These are phyloP conservation scores for Balanococcus diminutus DNA, from an alignment of 2,888 invertebrate species.

Conservation along the genomic window DNA sequence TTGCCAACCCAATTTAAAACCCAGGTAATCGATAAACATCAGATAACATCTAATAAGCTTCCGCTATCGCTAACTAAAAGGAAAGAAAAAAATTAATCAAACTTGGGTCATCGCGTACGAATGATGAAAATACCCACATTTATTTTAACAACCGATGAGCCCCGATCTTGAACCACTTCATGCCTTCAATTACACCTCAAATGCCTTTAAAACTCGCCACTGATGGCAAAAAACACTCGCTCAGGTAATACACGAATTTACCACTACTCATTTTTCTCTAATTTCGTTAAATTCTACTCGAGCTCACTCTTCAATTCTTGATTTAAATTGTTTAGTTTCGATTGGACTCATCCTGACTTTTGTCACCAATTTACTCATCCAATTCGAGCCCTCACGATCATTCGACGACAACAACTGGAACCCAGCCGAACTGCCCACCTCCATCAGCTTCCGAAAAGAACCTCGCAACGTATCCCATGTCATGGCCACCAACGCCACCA, in stretches of 20 bases:
- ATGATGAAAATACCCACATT: background rate
- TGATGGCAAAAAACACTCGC: background rate
- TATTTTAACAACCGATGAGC: background rate
- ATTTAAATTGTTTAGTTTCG: background rate
- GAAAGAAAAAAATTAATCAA: no score
- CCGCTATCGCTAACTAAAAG: no score
- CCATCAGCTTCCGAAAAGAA: background rate
- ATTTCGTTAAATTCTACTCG: background rate
- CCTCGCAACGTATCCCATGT: background rate
- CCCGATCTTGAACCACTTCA: background rate
- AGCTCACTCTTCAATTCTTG: no score
- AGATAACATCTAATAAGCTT: no score
- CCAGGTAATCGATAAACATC: no score
- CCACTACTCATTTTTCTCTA: background rate
- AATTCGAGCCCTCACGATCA: background rate
- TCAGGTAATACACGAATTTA: background rate
- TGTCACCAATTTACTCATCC: background rate
- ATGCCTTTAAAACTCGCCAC: background rate
- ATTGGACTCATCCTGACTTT: background rate
- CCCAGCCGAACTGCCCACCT: background rate
- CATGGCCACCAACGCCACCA: background rate
- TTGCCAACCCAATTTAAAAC: no score
- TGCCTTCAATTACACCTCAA: background rate
- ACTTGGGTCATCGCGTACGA: background rate
- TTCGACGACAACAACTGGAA: background rate